Base-by-base conservation (phyloP, 1,140 invertebrate genomes). In the Frieseomelitta varia region DNA sequence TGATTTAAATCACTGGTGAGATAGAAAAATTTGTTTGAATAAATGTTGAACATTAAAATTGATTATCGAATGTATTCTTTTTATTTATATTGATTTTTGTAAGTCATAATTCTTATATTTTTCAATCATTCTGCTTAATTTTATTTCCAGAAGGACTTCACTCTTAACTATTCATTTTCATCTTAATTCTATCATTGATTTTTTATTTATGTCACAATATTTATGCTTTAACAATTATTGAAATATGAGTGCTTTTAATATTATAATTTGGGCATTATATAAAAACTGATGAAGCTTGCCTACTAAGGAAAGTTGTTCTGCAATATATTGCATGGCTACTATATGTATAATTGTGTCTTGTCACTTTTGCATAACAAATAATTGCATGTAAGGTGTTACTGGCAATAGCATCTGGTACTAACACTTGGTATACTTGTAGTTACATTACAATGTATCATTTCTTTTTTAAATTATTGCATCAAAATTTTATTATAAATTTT, bases 271-370 rank as follows among this genome's bases (percentile, higher is more conserved):
- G 47, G 14, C 71, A 10, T 53, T 78, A 69, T 24, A n/a, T 65
- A 51, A 61, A 75, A 55, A 77, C 63, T 88, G 86, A 88, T 82
- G 75, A 88, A 88, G 87, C 87, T 88, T 88, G 87, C 87, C 87
- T 88, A 82, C 61, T 88, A 39, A 67, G 24, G 61, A 61, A 27
- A 56, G 53, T 61, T 79, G 12, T 19, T n/a, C 51, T 47, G 51
- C 15, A n/a, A 56, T 72, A 77, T 76, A 69, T 74, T 61, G 72
- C 79, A 63, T 51, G 56, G 65, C 76, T 17, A 56, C 39, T 21
- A 27, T 53, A 56, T 21, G 34, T 76, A 69, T 56, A 75, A 69
- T 47, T 19, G 12, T 80, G 78, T 30, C 75, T 78, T 79, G 56
- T 84, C 67, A 63, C 68, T 79, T 79, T 72, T 67, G 75, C 65